A percentile compares a stretch with the other conserved stretches of the same genome.
Evolutionary conservation across 2,113 vertebrate genomes (phyloP).

Genomic region (Sterna hirundo): DNA sequence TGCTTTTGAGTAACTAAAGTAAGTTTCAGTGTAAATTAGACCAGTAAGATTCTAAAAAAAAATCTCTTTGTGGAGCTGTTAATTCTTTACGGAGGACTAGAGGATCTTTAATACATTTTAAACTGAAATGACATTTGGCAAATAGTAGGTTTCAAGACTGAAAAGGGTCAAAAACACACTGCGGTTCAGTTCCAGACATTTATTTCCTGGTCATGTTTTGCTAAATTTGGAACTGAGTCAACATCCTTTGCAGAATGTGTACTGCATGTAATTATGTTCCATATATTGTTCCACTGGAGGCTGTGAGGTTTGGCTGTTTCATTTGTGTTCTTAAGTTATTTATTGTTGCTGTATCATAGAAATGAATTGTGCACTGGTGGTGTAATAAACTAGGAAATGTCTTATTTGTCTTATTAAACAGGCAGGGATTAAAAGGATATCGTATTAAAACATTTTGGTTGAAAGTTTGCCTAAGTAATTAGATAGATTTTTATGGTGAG

Average conservation of each 20-base stretch:
- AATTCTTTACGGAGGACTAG: neutral
- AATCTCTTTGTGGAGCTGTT: neutral
- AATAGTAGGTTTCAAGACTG: neutral
- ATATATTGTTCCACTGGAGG: neutral
- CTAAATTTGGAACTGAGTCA: slow-evolving; percentile 7
- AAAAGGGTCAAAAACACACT: neutral
- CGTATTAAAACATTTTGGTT: neutral
- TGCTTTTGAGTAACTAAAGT: neutral
- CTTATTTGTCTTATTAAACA: neutral
- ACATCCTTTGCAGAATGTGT: neutral
- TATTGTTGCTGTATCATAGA: neutral
- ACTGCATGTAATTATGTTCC: neutral
- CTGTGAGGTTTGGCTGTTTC: neutral
- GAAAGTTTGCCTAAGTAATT: neutral
- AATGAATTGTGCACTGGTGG: neutral
- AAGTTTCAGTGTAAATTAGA: neutral
- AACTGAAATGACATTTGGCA: neutral
- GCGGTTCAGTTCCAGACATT: neutral
- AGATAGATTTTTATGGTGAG: neutral
- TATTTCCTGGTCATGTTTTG: slow-evolving; percentile 3
- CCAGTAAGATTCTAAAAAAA: neutral
- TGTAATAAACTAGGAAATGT: neutral
- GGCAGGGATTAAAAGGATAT: neutral
- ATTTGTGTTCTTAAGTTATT: neutral
- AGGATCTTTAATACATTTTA: neutral